Evolutionary conservation across 2,113 vertebrate species (phyloP), one percentile per base, ranked within the genome.

Genomic region (Hirundichthys speculiger): DNA sequence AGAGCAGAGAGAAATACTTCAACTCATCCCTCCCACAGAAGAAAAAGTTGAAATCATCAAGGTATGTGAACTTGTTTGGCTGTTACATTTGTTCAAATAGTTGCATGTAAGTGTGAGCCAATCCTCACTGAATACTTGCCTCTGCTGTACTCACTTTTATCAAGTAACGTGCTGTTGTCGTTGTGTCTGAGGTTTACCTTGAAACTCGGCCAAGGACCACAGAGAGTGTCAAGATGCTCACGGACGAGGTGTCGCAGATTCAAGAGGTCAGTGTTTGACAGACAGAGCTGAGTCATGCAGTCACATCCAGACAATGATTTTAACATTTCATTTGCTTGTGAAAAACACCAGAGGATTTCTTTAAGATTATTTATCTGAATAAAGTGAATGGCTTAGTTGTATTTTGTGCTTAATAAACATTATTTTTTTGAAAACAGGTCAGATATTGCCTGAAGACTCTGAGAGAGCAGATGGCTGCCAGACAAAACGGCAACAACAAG

Each of bases 171-270:
- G 30, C 30, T 34, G 30, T 10, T 34, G 30, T 7, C 11, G 30
- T 34, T 34, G 30, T 19, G n/a, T 19, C 43, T 10, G 71, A 96
- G 94, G 90, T 95, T 50, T 94, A 92, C 52, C 84, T 94, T 5
- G 89, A 92, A 61, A 73, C 87, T 0, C 82, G 87, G 4, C 69
- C 84, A 0, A 85, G 92, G 58, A 85, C 89, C 1, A 56, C 75
- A 13, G 39, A 72, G 57, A 89, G 80, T 4, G 62, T 94, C 51
- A 92, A 52, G 71, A 95, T 94, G 87, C 86, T 96, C 69, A 95
- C 93, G 3, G 95, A 95, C 6, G 94, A 97, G 86, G 93, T 92
- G 41, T 89, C 93, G 3, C 94, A 96, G 58, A 94, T 95, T 38
- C 95, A 96, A 69, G 94, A 95, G 94, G 94, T 95, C 69, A 88